These are phyloP conservation scores for Ameiurus melas DNA, from an alignment of 2,113 vertebrate species.

Conservation along the genomic window DNA sequence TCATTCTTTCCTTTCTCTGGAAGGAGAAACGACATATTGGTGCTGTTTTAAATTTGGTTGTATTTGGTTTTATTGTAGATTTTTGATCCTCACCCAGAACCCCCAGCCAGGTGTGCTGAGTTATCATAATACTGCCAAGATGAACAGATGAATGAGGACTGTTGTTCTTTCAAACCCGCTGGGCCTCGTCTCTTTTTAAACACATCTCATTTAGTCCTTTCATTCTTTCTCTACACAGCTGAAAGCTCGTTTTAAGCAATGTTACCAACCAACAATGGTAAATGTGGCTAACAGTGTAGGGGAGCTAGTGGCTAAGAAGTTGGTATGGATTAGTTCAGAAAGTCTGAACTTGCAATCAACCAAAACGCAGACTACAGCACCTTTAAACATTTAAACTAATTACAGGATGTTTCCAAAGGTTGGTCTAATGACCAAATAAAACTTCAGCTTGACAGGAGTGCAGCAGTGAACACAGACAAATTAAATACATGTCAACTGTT, in stretches of 20 bases:
- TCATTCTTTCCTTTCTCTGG: constrained; percentile 47
- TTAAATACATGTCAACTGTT: constrained; percentile 47
- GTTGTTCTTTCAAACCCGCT: constrained; percentile 41
- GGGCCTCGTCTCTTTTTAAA: not conserved
- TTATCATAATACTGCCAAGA: constrained; percentile 65
- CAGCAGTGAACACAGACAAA: not conserved
- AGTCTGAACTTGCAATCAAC: not conserved
- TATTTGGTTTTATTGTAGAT: constrained; percentile 59
- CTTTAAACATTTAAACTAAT: not conserved
- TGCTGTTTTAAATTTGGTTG: constrained; percentile 62
- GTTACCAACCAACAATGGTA: not conserved
- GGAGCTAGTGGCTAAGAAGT: not conserved
- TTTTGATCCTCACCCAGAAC: not conserved
- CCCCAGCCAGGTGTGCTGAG: constrained; percentile 42
- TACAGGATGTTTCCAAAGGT: constrained; percentile 10
- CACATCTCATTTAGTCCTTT: not conserved
- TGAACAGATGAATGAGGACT: constrained; percentile 48
- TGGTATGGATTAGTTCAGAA: not conserved
- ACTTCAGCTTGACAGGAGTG: constrained; percentile 20
- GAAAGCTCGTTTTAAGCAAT: not conserved
- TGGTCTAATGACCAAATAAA: constrained; percentile 42
- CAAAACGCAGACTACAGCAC: not conserved
- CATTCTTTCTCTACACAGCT: not conserved
- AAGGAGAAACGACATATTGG: constrained; percentile 57
- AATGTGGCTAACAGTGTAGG: not conserved